phyloP scores from a whole-genome alignment of 2,113 vertebrate species.

The Plestiodon gilberti region DNA sequence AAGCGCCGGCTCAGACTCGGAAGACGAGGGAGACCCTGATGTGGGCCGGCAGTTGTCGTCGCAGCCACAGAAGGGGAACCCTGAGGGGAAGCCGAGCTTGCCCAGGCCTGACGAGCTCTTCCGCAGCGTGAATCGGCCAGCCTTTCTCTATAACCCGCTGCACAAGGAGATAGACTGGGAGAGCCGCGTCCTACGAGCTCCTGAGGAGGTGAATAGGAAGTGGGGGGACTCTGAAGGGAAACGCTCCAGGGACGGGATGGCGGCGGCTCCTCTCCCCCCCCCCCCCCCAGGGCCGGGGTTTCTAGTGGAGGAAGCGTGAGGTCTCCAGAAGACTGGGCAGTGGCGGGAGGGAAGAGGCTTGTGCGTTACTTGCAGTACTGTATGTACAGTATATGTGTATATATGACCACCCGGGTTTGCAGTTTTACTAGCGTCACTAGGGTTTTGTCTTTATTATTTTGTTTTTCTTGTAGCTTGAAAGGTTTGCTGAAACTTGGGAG shows the following conservation, averaged over 20 bases:
- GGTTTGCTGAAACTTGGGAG: background rate
- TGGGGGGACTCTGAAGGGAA: too few relatives aligned
- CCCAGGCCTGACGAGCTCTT: constrained; percentile 91
- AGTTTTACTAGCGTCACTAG: background rate
- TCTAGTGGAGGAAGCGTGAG: too few relatives aligned
- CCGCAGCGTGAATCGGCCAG: constrained; percentile 86
- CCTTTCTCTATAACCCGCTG: constrained; percentile 91
- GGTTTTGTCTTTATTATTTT: background rate
- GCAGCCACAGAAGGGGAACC: constrained; percentile 22
- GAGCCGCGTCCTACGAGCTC: constrained; percentile 86
- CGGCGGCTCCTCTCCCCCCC: too few relatives aligned
- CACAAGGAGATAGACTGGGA: constrained; percentile 96
- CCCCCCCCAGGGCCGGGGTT: too few relatives aligned
- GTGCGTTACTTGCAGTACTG: too few relatives aligned
- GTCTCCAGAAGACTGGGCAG: background rate
- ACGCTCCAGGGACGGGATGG: background rate
- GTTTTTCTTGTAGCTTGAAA: background rate
- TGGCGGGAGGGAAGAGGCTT: background rate
- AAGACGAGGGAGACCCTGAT: constrained; percentile 60
- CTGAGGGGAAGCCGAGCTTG: constrained; percentile 59
- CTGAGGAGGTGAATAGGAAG: constrained; percentile 83
- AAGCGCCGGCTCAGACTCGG: constrained; percentile 71
- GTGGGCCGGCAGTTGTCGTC: background rate
- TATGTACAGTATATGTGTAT: background rate
- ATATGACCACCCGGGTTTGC: background rate